Conservation (phyloP, 2,113 vertebrate species). For the Pycnonotus jocosus region DNA sequence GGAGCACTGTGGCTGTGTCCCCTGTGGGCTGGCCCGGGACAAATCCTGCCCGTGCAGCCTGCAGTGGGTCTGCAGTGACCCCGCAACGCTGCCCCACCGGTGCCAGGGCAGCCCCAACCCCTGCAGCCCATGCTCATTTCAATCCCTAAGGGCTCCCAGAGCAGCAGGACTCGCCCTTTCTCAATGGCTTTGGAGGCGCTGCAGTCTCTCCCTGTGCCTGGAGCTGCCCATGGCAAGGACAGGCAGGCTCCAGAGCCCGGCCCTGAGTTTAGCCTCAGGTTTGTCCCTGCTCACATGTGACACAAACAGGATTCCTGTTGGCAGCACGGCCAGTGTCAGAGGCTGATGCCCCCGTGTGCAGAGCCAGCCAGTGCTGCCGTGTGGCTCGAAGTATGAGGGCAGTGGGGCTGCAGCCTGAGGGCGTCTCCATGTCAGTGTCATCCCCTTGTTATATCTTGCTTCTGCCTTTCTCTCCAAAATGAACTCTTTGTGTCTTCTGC, state of each 20-base stretch:
- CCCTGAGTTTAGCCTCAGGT: neutral
- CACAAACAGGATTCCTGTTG: neutral
- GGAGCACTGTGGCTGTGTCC: neutral
- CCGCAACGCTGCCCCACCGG: neutral
- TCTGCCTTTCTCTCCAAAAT: neutral
- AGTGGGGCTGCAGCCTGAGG: neutral
- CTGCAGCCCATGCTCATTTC: neutral
- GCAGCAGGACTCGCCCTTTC: neutral
- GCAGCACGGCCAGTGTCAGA: neutral
- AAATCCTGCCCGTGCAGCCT: neutral
- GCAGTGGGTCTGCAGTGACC: rapidly evolving
- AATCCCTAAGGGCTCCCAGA: rapidly evolving
- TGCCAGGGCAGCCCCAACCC: neutral
- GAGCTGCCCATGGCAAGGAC: rapidly evolving
- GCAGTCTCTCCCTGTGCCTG: rapidly evolving
- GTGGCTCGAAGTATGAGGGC: rapidly evolving
- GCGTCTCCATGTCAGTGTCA: rapidly evolving
- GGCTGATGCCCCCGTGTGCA: neutral
- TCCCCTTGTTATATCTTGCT: neutral
- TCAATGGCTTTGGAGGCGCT: neutral
- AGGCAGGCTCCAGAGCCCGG: neutral
- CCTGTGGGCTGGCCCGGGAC: neutral
- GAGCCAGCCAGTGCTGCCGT: neutral
- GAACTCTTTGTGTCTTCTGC: neutral
- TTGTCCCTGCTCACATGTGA: rapidly evolving